Conservation (phyloP, 2,888 invertebrate genomes). For the Nymphalis c-album region DNA sequence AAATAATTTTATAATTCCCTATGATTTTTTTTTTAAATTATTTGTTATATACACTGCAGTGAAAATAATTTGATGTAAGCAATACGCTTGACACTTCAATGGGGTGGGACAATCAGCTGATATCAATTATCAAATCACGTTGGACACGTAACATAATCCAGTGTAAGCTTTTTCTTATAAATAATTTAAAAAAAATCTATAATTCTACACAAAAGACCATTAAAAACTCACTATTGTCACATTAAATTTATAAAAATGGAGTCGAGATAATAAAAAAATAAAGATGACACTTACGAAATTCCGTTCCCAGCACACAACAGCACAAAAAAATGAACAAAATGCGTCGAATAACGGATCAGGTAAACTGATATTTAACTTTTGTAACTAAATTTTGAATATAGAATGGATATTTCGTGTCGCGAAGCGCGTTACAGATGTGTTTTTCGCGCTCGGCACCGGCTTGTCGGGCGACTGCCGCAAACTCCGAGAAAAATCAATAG, state of each 20-base stretch:
- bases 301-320: constrained; percentile 62
- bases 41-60: constrained; percentile 6
- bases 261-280: constrained; percentile 49
- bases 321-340: constrained; percentile 53
- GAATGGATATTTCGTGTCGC: constrained; percentile 59
- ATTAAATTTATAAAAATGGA: constrained; percentile 60
- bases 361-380: constrained; percentile 43
- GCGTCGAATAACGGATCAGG: constrained; percentile 5
- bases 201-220: not conserved
- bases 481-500: constrained; percentile 77
- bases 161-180: not conserved
- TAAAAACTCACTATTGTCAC: constrained; percentile 45
- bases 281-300: constrained; percentile 66
- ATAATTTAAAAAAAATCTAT: not conserved
- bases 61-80: constrained; percentile 21
- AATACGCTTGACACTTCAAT: constrained; percentile 50
- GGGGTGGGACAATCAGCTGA: constrained; percentile 66
- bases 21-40: not conserved
- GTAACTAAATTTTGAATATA: constrained; percentile 53
- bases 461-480: constrained; percentile 77
- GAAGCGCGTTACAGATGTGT: constrained; percentile 68
- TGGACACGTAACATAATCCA: constrained; percentile 28
- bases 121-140: constrained; percentile 45
- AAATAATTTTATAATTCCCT: not conserved
- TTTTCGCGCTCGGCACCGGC: constrained; percentile 79